These are phyloP conservation scores for Musca domestica DNA, from an alignment of 1,140 invertebrate genomes.

Conservation along the genomic window DNA sequence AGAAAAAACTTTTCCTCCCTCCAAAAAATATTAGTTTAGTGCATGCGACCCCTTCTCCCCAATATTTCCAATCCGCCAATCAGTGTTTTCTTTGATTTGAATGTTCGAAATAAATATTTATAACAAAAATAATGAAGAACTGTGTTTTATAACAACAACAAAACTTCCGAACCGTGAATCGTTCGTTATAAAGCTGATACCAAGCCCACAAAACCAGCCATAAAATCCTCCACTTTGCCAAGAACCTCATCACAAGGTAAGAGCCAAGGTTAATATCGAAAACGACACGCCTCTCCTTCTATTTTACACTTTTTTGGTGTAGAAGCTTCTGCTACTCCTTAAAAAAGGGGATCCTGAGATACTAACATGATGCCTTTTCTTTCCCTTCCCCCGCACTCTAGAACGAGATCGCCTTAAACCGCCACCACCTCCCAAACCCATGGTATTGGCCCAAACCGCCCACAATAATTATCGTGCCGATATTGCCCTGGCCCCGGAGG, in stretches of 20 bases:
- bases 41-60: no score
- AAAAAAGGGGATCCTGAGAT: not conserved
- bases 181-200: slow-evolving; percentile 68
- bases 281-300: not conserved
- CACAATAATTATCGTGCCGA: slow-evolving; percentile 63
- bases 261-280: slow-evolving; percentile 21
- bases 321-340: not conserved
- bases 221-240: slow-evolving; percentile 90
- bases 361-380: not conserved
- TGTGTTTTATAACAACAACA: slow-evolving; percentile 9
- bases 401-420: slow-evolving; percentile 81
- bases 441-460: slow-evolving; percentile 61
- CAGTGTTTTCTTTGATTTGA: no score
- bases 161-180: not conserved
- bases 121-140: not conserved
- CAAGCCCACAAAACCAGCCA: slow-evolving; percentile 90
- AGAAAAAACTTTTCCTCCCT: no score
- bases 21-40: no score
- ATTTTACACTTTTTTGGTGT: not conserved
- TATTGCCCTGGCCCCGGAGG: slow-evolving; percentile 70
- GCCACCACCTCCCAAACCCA: slow-evolving; percentile 80
- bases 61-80: no score
- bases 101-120: not conserved
- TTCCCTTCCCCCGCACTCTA: slow-evolving; percentile 45
- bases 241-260: slow-evolving; percentile 91